These are phyloP conservation scores for Patella depressa DNA, from an alignment of 2,888 invertebrate genomes.

Conservation along the genomic window DNA sequence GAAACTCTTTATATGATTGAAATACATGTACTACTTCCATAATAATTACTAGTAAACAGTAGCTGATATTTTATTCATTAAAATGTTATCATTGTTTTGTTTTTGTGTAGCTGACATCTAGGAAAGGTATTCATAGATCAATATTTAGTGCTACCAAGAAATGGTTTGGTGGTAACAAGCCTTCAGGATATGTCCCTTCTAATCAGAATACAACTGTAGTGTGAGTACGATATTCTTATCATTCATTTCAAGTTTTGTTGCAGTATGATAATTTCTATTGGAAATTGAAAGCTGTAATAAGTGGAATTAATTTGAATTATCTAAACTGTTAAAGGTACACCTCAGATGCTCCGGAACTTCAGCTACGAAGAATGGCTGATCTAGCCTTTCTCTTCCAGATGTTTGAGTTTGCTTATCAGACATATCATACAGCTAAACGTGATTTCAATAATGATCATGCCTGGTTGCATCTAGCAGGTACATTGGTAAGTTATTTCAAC, in stretches of 20 bases:
- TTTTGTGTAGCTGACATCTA: slow-evolving; percentile 65
- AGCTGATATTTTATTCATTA: too few relatives aligned
- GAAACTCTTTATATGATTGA: too few relatives aligned
- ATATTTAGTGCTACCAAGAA: slow-evolving; percentile 94
- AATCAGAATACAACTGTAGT: slow-evolving; percentile 80
- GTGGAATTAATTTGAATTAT: too few relatives aligned
- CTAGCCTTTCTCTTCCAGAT: slow-evolving; percentile 96
- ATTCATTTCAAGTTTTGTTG: neutral
- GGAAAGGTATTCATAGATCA: slow-evolving; percentile 92
- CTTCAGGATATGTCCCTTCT: slow-evolving; percentile 77
- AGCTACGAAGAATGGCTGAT: slow-evolving; percentile 92
- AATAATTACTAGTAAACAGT: too few relatives aligned
- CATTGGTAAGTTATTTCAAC: slow-evolving; percentile 75
- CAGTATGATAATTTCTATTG: neutral
- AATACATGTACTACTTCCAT: too few relatives aligned
- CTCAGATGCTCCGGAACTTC: slow-evolving; percentile 83
- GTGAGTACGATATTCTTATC: slow-evolving; percentile 75
- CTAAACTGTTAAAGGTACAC: slow-evolving; percentile 60
- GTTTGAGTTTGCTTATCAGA: slow-evolving; percentile 91
- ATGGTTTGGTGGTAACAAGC: slow-evolving; percentile 93
- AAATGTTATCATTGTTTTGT: too few relatives aligned
- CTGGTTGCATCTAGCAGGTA: slow-evolving; percentile 97
- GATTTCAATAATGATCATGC: slow-evolving; percentile 98
- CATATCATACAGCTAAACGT: slow-evolving; percentile 96
- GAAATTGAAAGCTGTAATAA: neutral